Base-by-base conservation (phyloP, 1,140 invertebrate species). In the Bombus superbus region DNA sequence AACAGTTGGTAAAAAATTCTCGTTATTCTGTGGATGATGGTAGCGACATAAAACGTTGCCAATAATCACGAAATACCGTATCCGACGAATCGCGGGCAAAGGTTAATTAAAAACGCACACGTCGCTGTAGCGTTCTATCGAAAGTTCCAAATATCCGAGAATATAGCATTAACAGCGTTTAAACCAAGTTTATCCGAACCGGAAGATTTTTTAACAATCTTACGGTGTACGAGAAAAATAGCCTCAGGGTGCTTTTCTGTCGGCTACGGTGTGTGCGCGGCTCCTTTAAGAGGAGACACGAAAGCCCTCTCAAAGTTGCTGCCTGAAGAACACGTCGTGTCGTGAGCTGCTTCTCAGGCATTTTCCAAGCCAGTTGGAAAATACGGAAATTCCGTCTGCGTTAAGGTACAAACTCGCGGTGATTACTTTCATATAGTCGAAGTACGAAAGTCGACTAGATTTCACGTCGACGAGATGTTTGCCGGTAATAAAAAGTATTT, bases 221-320 rank as follows among this genome's bases (percentile, higher is more conserved):
- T n/a, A 22, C 25, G 13, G 13, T 53, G 47, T 53, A 53, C 5
- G 47, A 53, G 10, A 13, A 10, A 53, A 68, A 44, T 79, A 44
- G 40, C 42, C 42, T 53, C 3, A 32, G 25, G 64, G 18, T 44
- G 47, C 25, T 47, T 68, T 38, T 47, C n/a, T 47, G 25, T 62
- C 42, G 76, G 38, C 28, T 57, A 59, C 11, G 44, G 5, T 40
- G 22, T 59, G 25, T 35, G 38, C 13, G 40, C 59, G 28, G 42
- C 40, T 78, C 59, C 53, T 76, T 78, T 78, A 64, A 78, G 28
- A 78, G 59, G 38, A n/a, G 18, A 64, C 53, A 78, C 2, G 59
- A 78, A 78, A 78, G 76, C 76, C 40, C 59, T 78, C 76, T 78
- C 57, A 78, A 64, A 62, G 57, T 78, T 44, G 15, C 35, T 64